Evolutionary conservation across 2,797 vertebrate species (phyloP), one percentile per base, ranked within the genome.

Genomic region (Synanceia verrucosa): DNA sequence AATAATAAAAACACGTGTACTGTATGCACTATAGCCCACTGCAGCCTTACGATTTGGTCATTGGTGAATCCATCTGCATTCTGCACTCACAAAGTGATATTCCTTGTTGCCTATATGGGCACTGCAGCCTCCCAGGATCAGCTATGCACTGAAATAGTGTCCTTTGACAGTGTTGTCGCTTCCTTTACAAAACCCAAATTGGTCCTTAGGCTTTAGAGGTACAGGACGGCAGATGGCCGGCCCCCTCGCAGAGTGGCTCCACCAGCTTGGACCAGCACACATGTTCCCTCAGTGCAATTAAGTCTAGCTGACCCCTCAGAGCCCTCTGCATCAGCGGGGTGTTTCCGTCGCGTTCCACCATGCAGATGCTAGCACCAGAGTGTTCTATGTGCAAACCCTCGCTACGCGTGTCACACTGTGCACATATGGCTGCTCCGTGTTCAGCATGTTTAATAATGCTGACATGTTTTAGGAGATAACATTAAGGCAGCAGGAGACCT

Each of bases 241-340:
- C 71, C 77, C 84, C 84, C 86, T 85, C 10, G n/a, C 76, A 23
- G 81, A 74, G 79, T 44, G 57, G 73, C 75, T 83, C 78, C 83
- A 75, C 88, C 87, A 89, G 85, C 70, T 81, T 84, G 91, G 87
- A 81, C 88, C 64, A 64, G 76, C 91, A 90, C 89, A 89, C 91
- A 88, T 91, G 90, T 90, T 92, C 88, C 88, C 90, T 76, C 68
- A 71, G 86, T 88, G 90, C 92, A 91, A 90, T 92, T 91, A 91
- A 89, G 89, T 92, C 85, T 85, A 90, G 73, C 87, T 93, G 92
- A 93, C 91, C 91, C 88, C 88, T 91, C 87, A 16, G 88, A 87
- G 88, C 84, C 85, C 85, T 68, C 64, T 51, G 79, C 69, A 70
- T 65, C 91, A 89, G 89, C 73, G 77, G 92, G 92, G 84, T 84